Evolutionary conservation across 2,888 invertebrate genomes (phyloP).

Genomic region (Macaria notata): DNA sequence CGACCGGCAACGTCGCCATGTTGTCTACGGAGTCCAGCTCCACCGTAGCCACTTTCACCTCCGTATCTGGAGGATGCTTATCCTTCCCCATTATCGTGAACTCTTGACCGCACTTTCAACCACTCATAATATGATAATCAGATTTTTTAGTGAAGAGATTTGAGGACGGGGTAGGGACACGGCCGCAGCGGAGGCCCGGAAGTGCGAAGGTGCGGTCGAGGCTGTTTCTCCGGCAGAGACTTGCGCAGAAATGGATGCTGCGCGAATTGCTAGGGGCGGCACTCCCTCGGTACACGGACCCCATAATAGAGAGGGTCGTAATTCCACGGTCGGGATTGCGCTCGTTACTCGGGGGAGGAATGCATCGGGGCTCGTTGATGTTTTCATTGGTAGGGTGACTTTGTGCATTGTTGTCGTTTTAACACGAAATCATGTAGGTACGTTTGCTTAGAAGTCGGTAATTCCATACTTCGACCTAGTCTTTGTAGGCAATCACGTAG

Average conservation of each 20-base stretch:
- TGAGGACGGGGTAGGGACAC: slow-evolving; percentile 56
- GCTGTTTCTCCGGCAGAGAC: slow-evolving; percentile 64
- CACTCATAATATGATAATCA: slow-evolving; percentile 45
- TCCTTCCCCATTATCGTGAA: slow-evolving; percentile 68
- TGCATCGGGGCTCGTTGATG: slow-evolving; percentile 37
- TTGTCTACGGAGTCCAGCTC: slow-evolving; percentile 94
- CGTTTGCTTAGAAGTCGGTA: too few species aligned
- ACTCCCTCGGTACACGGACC: slow-evolving; percentile 48
- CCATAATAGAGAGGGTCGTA: slow-evolving; percentile 52
- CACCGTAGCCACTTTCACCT: slow-evolving; percentile 94
- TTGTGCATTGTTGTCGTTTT: background rate
- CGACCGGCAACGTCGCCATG: slow-evolving; percentile 94
- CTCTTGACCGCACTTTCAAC: slow-evolving; percentile 30
- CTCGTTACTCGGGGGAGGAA: slow-evolving; percentile 38
- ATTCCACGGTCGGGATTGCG: slow-evolving; percentile 43
- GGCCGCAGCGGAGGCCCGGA: slow-evolving; percentile 61
- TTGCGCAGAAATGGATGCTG: slow-evolving; percentile 79
- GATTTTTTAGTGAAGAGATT: slow-evolving; percentile 36
- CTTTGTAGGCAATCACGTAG: slow-evolving; percentile 1
- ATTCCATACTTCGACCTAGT: too few species aligned
- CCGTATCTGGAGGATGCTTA: slow-evolving; percentile 83
- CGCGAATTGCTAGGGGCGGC: slow-evolving; percentile 72
- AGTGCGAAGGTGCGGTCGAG: slow-evolving; percentile 63
- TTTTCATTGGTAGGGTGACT: slow-evolving; percentile 30
- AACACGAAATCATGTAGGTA: background rate